Base-by-base conservation (phyloP, 2,797 vertebrate genomes). In the Acanthopagrus latus region DNA sequence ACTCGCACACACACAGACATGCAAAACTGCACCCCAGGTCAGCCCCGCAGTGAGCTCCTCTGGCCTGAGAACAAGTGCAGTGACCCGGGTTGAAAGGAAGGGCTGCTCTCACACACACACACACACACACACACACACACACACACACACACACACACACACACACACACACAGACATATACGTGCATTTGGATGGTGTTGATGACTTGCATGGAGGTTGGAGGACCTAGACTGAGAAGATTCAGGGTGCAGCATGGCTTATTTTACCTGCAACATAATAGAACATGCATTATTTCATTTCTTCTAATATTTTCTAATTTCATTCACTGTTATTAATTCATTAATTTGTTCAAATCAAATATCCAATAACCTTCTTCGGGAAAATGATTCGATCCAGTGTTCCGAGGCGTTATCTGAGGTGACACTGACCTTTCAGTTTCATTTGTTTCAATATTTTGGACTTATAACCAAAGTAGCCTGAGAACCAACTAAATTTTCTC, bases 361-460 rank as follows among this genome's bases (percentile, higher is more conserved):
- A 59, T 71, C 2, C 59, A 6, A 27, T 51, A 46, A 67, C 52
- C 50, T 12, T 55, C 23, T 41, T 67, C 66, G 20, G 11, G 11
- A 52, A 20, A 38, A 55, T 71, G 59, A 63, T 72, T 64, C 23
- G 23, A 38, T 38, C 29, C 50, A 21, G 27, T 43, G 59, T 57
- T 50, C 46, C 1, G 3, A 23, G 54, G 50, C 20, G 33, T 76
- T 72, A 83, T 64, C 18, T 52, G 60, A 73, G 73, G 55, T 27
- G 73, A 82, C 70, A 54, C 8, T 82, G 81, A 82, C 75, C 69
- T 85, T 88, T 81, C 17, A 33, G 27, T 5, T 68, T 72, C 55
- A 23, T 65, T 52, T 74, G 47, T 58, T 69, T 66, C 66, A 63
- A 52, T 69, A 10, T 46, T 29, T 65, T 60, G 11, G 18, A 50